Evolutionary conservation across 2,888 invertebrate species (phyloP).

Genomic region (Drosophila imparisetae): DNA sequence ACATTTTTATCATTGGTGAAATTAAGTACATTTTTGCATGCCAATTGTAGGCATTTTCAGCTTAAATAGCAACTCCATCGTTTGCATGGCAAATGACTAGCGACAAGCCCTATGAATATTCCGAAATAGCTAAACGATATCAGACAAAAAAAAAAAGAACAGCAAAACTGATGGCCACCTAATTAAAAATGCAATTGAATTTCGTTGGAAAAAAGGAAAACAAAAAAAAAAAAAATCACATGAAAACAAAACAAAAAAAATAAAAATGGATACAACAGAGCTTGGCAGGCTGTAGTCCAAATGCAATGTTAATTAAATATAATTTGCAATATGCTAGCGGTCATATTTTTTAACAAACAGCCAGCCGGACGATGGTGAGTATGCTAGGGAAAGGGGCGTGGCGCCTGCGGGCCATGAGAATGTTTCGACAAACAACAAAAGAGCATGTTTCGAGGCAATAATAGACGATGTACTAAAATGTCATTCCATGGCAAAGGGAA

Average conservation of each 20-base stretch:
- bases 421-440: conserved; percentile 81
- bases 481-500: conserved; percentile 70
- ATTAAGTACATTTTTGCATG: conserved; percentile 37
- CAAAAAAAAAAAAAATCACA: conserved; percentile 8
- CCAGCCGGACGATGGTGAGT: conserved; percentile 31
- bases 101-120: conserved; percentile 63
- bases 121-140: conserved; percentile 61
- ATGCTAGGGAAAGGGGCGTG: conserved; percentile 48
- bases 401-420: conserved; percentile 67
- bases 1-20: not conserved
- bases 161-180: conserved; percentile 49
- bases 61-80: not conserved
- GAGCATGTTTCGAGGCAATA: conserved; percentile 79
- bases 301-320: conserved; percentile 81
- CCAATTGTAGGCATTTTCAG: conserved; percentile 9
- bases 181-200: conserved; percentile 80
- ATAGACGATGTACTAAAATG: conserved; percentile 81
- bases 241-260: conserved; percentile 17
- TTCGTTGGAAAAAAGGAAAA: conserved; percentile 49
- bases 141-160: conserved; percentile 42
- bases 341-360: conserved; percentile 74
- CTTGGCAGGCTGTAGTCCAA: conserved; percentile 63
- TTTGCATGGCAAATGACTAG: conserved; percentile 38
- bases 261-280: conserved; percentile 42
- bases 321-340: conserved; percentile 81